phyloP scores from a whole-genome alignment of 2,888 invertebrate genomes.

The Ochropacha duplaris region DNA sequence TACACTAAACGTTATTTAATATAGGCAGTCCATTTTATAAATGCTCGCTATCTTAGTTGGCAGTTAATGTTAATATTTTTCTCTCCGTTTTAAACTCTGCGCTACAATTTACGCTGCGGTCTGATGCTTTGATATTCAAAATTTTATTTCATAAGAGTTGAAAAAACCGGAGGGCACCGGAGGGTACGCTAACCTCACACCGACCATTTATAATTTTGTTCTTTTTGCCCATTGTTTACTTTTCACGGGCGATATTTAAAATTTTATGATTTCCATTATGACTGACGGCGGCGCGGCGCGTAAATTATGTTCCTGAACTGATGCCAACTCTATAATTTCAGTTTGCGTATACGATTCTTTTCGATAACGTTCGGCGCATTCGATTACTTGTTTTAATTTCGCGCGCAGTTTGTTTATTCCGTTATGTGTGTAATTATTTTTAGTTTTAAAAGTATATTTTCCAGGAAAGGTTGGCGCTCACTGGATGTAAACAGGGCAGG shows the following conservation, averaged over 20 bases:
- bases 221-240: conserved; percentile 81
- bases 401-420: conserved; percentile 17
- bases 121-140: conserved; percentile 44
- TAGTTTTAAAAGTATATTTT: conserved; percentile 26
- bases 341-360: conserved; percentile 51
- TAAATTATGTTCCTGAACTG: conserved; percentile 73
- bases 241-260: conserved; percentile 68
- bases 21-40: neutral
- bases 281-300: conserved; percentile 54
- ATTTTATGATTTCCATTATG: conserved; percentile 77
- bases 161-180: conserved; percentile 49
- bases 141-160: conserved; percentile 48
- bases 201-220: conserved; percentile 60
- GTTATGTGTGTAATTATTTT: conserved; percentile 13
- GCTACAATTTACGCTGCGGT: conserved; percentile 27
- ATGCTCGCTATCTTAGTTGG: conserved; percentile 3
- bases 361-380: conserved; percentile 49
- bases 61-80: conserved; percentile 17
- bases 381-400: conserved; percentile 39
- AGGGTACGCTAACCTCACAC: conserved; percentile 51
- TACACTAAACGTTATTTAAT: neutral
- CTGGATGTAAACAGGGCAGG: conserved; percentile 64
- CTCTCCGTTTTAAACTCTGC: conserved; percentile 20
- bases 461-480: conserved; percentile 47
- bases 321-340: conserved; percentile 72